These are phyloP conservation scores for Tyria jacobaeae DNA, from an alignment of 2,888 invertebrate species.

Conservation along the genomic window DNA sequence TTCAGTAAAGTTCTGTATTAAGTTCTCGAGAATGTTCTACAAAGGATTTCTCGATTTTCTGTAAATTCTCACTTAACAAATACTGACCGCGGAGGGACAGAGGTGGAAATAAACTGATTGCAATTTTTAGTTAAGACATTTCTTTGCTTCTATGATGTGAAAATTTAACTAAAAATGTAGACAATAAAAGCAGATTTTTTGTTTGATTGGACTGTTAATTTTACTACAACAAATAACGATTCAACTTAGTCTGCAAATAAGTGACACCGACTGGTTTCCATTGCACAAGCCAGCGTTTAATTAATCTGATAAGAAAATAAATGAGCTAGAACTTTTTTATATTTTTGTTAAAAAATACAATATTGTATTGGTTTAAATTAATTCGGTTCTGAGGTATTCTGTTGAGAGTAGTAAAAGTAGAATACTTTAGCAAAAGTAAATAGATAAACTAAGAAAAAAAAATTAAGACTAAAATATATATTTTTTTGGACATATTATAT, in stretches of 20 bases:
- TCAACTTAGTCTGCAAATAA: neutral
- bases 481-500: slow-evolving; percentile 18
- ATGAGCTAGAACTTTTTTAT: neutral
- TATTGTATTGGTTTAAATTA: slow-evolving; percentile 3
- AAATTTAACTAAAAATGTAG: no score
- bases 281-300: neutral
- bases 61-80: no score
- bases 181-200: no score
- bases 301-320: neutral
- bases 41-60: no score
- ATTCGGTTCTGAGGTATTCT: slow-evolving; percentile 25
- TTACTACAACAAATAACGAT: no score
- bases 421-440: slow-evolving; percentile 23
- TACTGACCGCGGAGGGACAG: no score
- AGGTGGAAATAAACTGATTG: no score
- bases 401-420: slow-evolving; percentile 12
- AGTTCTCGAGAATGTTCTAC: no score
- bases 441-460: slow-evolving; percentile 15
- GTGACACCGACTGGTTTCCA: neutral
- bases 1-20: no score
- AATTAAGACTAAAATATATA: slow-evolving; percentile 26
- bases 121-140: no score
- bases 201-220: no score
- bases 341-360: neutral
- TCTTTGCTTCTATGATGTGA: no score